Percentiles rank a stretch among this genome's conserved stretches.
These are phyloP conservation scores for Steromphala cineraria DNA, from an alignment of 2,888 invertebrate species.

Conservation along the genomic window DNA sequence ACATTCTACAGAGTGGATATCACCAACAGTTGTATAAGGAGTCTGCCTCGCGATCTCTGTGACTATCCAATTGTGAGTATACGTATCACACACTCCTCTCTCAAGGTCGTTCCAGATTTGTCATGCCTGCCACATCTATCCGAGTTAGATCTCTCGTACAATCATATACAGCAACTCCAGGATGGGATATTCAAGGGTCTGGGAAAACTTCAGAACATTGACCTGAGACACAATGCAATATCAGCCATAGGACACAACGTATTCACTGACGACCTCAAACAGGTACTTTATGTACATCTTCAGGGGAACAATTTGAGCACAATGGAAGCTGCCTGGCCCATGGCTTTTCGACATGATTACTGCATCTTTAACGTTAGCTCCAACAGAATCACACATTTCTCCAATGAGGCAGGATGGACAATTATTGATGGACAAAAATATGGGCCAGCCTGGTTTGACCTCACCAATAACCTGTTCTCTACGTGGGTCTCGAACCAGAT, in stretches of 20 bases:
- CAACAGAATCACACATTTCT: background rate
- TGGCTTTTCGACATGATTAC: background rate
- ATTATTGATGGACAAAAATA: background rate
- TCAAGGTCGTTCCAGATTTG: background rate
- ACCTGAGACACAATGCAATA: background rate
- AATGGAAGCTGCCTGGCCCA: background rate
- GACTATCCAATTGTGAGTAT: conserved; percentile 7
- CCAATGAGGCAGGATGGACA: background rate
- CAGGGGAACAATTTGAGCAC: background rate
- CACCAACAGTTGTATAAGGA: background rate
- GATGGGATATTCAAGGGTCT: background rate
- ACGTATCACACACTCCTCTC: background rate
- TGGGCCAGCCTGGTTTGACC: background rate
- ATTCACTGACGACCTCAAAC: background rate
- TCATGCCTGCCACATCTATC: background rate
- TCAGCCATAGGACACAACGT: background rate
- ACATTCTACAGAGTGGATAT: background rate
- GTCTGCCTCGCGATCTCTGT: background rate
- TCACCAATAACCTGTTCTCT: background rate
- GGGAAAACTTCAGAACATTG: background rate
- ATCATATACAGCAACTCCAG: background rate
- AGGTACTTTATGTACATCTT: background rate
- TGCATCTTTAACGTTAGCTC: background rate
- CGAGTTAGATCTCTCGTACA: background rate
- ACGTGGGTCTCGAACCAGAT: background rate